These are phyloP conservation scores for Chelonia mydas DNA, from an alignment of 2,797 vertebrate genomes.

Conservation along the genomic window DNA sequence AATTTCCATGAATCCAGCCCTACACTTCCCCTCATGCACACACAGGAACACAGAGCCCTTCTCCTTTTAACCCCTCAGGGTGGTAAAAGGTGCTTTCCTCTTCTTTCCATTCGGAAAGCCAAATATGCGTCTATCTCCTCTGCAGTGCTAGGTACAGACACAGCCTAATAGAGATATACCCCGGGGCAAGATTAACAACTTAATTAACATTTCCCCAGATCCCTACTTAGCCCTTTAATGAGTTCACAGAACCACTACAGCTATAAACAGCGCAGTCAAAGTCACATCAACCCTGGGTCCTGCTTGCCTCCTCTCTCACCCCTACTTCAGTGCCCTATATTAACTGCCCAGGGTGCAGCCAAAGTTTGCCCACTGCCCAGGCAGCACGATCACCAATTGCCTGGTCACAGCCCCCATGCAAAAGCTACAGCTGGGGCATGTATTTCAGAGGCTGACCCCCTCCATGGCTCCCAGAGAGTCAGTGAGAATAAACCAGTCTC, in stretches of 20 bases:
- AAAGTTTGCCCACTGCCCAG: neutral
- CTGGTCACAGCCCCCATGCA: neutral
- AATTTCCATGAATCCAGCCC: neutral
- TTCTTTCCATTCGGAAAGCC: neutral
- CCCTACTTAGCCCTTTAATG: neutral
- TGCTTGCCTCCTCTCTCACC: neutral
- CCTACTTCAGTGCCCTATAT: neutral
- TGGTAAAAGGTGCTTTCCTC: neutral
- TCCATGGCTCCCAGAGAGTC: neutral
- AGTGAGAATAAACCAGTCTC: neutral
- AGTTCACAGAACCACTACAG: neutral
- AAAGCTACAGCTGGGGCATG: neutral
- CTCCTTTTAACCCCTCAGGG: neutral
- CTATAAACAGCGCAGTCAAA: neutral
- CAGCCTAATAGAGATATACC: neutral
- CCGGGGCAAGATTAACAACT: neutral
- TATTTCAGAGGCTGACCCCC: neutral
- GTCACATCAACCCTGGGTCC: neutral
- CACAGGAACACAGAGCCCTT: neutral
- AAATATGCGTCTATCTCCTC: neutral
- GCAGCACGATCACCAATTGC: neutral
- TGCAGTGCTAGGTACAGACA: neutral
- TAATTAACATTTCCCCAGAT: neutral
- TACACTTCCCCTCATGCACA: neutral
- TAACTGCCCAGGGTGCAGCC: neutral